Evolutionary conservation across 2,888 invertebrate species (phyloP).

Genomic region (Orthosia cruda): DNA sequence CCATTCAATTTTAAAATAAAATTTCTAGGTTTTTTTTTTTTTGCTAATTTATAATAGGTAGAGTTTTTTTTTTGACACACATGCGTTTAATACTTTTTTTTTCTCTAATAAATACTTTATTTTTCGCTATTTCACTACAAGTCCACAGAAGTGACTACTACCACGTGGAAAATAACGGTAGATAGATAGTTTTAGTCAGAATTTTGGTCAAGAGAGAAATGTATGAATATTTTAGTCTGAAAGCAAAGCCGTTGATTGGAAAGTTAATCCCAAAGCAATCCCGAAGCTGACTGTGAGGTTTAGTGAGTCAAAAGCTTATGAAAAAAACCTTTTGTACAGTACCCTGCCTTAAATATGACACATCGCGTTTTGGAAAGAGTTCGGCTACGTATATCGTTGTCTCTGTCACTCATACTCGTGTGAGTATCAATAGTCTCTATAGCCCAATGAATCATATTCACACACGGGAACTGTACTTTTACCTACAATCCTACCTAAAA

Average conservation of each 20-base stretch:
- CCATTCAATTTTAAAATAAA: conserved; percentile 27
- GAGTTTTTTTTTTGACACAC: conserved; percentile 22
- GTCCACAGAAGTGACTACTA: conserved; percentile 19
- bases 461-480: neutral
- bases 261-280: conserved; percentile 80
- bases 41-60: conserved; percentile 32
- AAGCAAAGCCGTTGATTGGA: conserved; percentile 81
- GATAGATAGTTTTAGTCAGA: neutral
- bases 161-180: conserved; percentile 1
- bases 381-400: neutral
- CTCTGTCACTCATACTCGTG: neutral
- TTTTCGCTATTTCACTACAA: conserved; percentile 4
- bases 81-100: conserved; percentile 40
- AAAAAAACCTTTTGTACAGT: conserved; percentile 36
- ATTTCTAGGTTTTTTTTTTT: conserved; percentile 3
- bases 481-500: conserved; percentile 33
- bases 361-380: neutral
- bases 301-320: conserved; percentile 65
- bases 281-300: conserved; percentile 75
- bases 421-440: neutral
- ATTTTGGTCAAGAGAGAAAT: conserved; percentile 28
- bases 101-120: neutral
- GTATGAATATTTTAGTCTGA: conserved; percentile 51
- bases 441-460: neutral
- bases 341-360: neutral